These are phyloP conservation scores for Nothoprocta pentlandii DNA, from an alignment of 2,113 vertebrate genomes.

Conservation along the genomic window DNA sequence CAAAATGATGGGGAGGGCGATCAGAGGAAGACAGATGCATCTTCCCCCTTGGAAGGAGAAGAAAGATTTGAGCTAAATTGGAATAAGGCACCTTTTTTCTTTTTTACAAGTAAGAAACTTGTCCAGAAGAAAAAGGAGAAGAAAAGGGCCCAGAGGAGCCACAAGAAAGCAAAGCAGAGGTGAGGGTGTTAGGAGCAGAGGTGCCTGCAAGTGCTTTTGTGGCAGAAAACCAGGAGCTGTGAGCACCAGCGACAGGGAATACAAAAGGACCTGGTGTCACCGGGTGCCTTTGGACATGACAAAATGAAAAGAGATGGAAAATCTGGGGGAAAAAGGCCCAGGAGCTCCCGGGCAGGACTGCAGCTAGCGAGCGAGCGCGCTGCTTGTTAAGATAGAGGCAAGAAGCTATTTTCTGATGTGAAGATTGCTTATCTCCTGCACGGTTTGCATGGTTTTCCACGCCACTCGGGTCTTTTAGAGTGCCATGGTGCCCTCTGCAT, in stretches of 20 bases:
- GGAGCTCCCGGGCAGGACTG: not conserved
- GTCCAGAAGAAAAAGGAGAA: not conserved
- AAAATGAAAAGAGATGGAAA: not conserved
- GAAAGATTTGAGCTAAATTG: not conserved
- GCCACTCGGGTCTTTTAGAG: not conserved
- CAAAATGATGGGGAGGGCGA: not conserved
- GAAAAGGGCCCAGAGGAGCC: not conserved
- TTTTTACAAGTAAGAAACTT: not conserved
- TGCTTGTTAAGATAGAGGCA: not conserved
- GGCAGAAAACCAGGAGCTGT: not conserved
- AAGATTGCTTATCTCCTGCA: not conserved
- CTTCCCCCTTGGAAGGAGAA: not conserved
- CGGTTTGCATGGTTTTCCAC: not conserved
- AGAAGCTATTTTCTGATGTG: slow-evolving; percentile 1
- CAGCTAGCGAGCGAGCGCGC: not conserved
- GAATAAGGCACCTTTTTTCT: not conserved
- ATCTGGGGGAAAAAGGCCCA: not conserved
- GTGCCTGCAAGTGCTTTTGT: not conserved
- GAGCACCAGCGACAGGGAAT: not conserved
- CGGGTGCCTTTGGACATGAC: not conserved
- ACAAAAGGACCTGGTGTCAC: not conserved
- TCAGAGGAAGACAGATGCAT: not conserved
- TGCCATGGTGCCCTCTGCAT: not conserved
- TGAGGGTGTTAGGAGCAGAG: not conserved
- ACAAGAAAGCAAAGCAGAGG: not conserved